Conservation (phyloP, 2,113 vertebrate species). For the Hiodon alosoides region DNA sequence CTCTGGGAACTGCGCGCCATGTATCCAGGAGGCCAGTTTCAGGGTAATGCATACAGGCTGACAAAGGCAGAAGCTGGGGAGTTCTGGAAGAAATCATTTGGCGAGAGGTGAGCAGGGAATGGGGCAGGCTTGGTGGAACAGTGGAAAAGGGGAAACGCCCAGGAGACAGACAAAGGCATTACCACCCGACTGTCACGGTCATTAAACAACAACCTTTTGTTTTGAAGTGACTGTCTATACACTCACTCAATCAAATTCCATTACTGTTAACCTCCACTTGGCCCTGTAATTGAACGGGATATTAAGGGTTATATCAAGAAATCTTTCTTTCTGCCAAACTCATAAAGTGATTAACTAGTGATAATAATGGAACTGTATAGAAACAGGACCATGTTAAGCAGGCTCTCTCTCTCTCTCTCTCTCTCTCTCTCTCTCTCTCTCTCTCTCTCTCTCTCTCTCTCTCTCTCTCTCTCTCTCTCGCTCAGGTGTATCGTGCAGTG, state of each 20-base stretch:
- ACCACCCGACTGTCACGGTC: not conserved
- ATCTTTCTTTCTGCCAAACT: no score
- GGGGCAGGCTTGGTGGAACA: not conserved
- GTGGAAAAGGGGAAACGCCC: not conserved
- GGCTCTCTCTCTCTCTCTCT: not conserved
- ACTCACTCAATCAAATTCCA: no score
- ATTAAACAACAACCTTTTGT: no score
- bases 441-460: not conserved
- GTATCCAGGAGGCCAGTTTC: slow-evolving; percentile 66
- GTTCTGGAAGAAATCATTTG: slow-evolving; percentile 73
- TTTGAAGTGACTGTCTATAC: no score
- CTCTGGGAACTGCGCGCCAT: slow-evolving; percentile 66
- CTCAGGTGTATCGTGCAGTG: slow-evolving; percentile 75
- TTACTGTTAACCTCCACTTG: no score
- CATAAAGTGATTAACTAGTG: no score
- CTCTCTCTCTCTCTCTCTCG: not conserved
- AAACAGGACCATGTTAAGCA: no score
- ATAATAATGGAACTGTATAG: no score
- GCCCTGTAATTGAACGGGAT: no score
- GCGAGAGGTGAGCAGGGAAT: slow-evolving; percentile 56
- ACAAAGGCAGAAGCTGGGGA: slow-evolving; percentile 57
- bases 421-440: not conserved
- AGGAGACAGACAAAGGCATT: not conserved
- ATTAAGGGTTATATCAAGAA: no score
- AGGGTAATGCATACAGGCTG: slow-evolving; percentile 63